Percentiles rank a stretch among this genome's conserved stretches.
phyloP scores from a whole-genome alignment of 2,797 vertebrate species.

The Poeciliopsis paucimaculata region DNA sequence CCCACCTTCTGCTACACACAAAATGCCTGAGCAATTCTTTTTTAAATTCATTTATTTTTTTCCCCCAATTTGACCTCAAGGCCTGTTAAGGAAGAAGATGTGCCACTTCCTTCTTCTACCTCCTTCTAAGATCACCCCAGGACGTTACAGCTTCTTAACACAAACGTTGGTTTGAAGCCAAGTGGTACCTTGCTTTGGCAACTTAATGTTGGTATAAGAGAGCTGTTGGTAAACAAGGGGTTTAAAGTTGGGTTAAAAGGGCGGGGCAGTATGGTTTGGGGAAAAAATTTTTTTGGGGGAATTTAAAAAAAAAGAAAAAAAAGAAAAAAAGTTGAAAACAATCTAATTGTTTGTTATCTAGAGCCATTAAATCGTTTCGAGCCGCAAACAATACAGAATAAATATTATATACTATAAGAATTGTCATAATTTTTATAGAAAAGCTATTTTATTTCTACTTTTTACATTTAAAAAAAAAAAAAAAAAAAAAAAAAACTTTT shows the following conservation, averaged over 20 bases:
- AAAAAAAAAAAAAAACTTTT: too few relatives aligned
- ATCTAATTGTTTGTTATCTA: too few relatives aligned
- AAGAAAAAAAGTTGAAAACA: neutral
- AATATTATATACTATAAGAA: too few relatives aligned
- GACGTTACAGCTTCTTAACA: slow-evolving; percentile 19
- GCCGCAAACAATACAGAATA: too few relatives aligned
- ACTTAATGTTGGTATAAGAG: neutral
- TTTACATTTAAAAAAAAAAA: too few relatives aligned
- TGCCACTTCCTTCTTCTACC: slow-evolving; percentile 47
- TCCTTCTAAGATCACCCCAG: slow-evolving; percentile 19
- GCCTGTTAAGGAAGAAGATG: slow-evolving; percentile 16
- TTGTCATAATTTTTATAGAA: too few relatives aligned
- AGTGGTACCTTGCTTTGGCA: neutral
- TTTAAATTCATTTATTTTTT: too few relatives aligned
- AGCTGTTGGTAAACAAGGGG: neutral
- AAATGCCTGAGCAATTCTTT: slow-evolving; percentile 8
- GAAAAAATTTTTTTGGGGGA: too few relatives aligned
- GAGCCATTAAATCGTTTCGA: too few relatives aligned
- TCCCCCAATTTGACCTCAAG: slow-evolving; percentile 36
- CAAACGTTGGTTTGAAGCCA: slow-evolving; percentile 30
- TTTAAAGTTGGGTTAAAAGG: neutral
- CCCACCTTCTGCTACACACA: slow-evolving; percentile 6
- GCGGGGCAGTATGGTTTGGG: too few relatives aligned
- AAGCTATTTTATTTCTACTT: too few relatives aligned
- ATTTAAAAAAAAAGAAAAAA: too few relatives aligned